Evolutionary conservation across 1,140 invertebrate species (phyloP).

Genomic region (Drosophila arawakana): DNA sequence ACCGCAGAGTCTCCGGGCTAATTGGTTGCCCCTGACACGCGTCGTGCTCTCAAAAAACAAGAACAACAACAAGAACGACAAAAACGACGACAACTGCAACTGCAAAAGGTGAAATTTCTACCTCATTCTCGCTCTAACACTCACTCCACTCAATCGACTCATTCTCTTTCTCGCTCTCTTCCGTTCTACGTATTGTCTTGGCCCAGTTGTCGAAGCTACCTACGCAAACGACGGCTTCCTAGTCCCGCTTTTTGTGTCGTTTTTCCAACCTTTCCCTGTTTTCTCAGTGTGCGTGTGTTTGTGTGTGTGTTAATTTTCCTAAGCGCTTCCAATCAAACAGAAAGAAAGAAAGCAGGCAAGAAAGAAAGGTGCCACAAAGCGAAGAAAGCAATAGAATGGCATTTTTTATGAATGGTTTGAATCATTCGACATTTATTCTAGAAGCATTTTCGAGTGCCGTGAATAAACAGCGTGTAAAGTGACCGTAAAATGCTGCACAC

Average conservation of each 20-base stretch:
- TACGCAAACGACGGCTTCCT: slow-evolving; percentile 38
- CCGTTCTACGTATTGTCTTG: slow-evolving; percentile 25
- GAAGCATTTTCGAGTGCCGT: slow-evolving; percentile 57
- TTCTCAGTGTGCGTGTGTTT: slow-evolving; percentile 7
- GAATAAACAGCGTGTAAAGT: slow-evolving; percentile 73
- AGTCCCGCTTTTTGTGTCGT: slow-evolving; percentile 23
- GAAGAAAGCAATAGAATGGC: slow-evolving; percentile 76
- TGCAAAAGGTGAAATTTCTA: slow-evolving; percentile 55
- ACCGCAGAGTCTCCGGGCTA: slow-evolving; percentile 46
- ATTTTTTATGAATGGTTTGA: slow-evolving; percentile 75
- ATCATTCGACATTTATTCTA: slow-evolving; percentile 42
- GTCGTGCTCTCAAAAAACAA: slow-evolving; percentile 57
- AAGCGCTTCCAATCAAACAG: slow-evolving; percentile 48
- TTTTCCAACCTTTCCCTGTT: slow-evolving; percentile 41
- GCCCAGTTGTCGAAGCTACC: slow-evolving; percentile 49
- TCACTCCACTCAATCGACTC: neutral
- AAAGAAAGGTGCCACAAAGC: slow-evolving; percentile 66
- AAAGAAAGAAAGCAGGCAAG: slow-evolving; percentile 23
- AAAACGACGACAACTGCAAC: neutral
- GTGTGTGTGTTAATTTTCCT: slow-evolving; percentile 56
- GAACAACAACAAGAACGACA: slow-evolving; percentile 14
- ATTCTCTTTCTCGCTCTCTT: neutral
- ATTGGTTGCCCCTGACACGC: slow-evolving; percentile 75
- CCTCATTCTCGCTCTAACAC: slow-evolving; percentile 18
- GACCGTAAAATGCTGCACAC: slow-evolving; percentile 55